Conservation (phyloP, 2,113 vertebrate genomes). For the Barbus barbus region DNA sequence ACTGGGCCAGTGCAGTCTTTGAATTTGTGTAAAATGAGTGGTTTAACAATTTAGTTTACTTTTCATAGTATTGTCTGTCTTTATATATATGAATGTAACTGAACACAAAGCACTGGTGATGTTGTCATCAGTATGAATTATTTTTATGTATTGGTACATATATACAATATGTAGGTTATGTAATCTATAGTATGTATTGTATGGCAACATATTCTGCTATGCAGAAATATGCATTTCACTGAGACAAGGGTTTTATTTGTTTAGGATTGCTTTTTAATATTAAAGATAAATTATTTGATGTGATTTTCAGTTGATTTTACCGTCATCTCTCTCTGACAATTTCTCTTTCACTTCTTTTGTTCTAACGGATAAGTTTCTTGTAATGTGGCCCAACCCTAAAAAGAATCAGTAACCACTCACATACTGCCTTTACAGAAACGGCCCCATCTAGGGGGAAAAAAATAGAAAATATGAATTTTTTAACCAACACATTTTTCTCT, state of each 20-base stretch:
- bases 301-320: too few relatives aligned
- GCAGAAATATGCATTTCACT: conserved; percentile 35
- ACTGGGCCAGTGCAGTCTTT: not conserved
- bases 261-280: not conserved
- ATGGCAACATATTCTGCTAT: not conserved
- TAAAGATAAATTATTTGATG: conserved; percentile 17
- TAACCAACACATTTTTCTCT: too few relatives aligned
- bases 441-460: not conserved
- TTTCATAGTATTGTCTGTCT: not conserved
- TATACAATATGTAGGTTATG: not conserved
- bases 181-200: not conserved
- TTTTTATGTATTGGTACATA: not conserved
- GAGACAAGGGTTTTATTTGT: not conserved
- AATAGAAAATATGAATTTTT: not conserved
- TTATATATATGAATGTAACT: conserved; percentile 16
- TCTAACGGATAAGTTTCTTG: not conserved
- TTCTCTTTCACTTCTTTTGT: not conserved
- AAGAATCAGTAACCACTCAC: not conserved
- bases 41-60: not conserved
- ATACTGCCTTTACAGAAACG: not conserved
- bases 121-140: not conserved
- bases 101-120: not conserved
- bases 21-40: not conserved
- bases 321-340: not conserved
- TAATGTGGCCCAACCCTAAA: not conserved